phyloP scores from a whole-genome alignment of 2,113 vertebrate genomes.

The Pardalotus punctatus region DNA sequence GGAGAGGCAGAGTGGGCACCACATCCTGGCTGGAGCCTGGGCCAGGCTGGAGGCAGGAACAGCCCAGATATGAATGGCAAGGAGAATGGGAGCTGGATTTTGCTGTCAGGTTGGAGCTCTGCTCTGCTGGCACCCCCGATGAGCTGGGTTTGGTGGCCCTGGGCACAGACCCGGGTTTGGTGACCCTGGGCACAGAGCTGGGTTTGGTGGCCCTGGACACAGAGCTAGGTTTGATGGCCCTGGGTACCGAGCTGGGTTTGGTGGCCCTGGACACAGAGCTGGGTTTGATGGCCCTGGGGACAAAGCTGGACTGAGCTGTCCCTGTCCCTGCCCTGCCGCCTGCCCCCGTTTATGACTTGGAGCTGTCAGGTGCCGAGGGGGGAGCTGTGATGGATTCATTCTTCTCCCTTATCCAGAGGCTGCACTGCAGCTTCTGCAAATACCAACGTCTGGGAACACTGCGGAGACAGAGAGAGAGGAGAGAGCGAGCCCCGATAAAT shows the following conservation, averaged over 20 bases:
- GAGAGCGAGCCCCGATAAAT: neutral
- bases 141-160: neutral
- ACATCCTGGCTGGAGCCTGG: neutral
- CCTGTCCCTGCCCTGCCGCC: neutral
- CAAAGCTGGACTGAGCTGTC: neutral
- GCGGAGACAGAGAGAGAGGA: neutral
- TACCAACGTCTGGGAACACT: neutral
- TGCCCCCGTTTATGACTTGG: neutral
- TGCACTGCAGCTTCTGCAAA: neutral
- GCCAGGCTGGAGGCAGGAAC: neutral
- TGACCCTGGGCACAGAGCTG: neutral
- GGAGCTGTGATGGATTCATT: neutral
- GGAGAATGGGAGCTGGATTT: neutral
- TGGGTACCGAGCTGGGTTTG: neutral
- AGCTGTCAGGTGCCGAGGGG: neutral
- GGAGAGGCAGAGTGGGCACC: neutral
- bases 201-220: neutral
- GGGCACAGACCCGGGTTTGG: neutral
- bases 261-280: neutral
- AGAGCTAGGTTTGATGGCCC: neutral
- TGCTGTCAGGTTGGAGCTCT: neutral
- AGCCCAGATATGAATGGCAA: neutral
- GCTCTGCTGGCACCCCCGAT: slow-evolving; percentile 6
- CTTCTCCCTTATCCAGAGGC: slow-evolving; percentile 10
- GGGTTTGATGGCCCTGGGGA: neutral